Evolutionary conservation across 2,797 vertebrate species (phyloP).

Genomic region (Hapalemur alaotrensis): DNA sequence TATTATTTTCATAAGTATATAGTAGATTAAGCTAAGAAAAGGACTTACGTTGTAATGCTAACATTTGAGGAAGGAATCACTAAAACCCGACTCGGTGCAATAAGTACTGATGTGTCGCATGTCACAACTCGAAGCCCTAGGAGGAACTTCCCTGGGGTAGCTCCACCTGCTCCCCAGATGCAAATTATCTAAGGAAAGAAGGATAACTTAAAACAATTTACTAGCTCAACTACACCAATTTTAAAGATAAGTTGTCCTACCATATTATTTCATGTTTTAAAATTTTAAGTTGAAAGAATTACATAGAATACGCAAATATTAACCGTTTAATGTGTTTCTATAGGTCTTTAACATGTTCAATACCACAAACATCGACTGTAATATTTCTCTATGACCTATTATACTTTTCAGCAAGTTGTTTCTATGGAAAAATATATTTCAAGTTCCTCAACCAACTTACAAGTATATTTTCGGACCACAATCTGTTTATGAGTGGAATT

Average conservation of each 20-base stretch:
- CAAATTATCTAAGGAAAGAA: slow-evolving; percentile 91
- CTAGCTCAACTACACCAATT: not conserved
- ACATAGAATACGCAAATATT: not conserved
- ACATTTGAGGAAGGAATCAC: slow-evolving; percentile 97
- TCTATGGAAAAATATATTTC: slow-evolving; percentile 11
- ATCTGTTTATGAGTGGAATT: not conserved
- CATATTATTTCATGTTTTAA: not conserved
- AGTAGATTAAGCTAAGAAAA: not conserved
- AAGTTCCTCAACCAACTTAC: slow-evolving; percentile 12
- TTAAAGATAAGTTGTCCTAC: slow-evolving; percentile 1
- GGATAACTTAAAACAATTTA: slow-evolving; percentile 33
- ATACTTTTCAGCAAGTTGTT: not conserved
- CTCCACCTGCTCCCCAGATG: slow-evolving; percentile 98
- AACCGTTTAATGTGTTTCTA: not conserved
- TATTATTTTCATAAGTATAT: not conserved
- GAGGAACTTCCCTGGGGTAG: slow-evolving; percentile 97
- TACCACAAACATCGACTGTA: not conserved
- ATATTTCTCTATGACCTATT: not conserved
- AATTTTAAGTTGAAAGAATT: slow-evolving; percentile 4
- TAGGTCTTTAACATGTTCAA: not conserved
- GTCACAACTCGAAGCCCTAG: slow-evolving; percentile 96
- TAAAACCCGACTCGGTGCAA: slow-evolving; percentile 95
- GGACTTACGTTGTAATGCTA: slow-evolving; percentile 95
- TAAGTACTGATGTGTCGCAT: slow-evolving; percentile 94
- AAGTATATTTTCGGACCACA: slow-evolving; percentile 9